A percentile compares a stretch with the other conserved stretches of the same genome.
Conservation (phyloP, 2,797 vertebrate species). For the Numenius phaeopus region DNA sequence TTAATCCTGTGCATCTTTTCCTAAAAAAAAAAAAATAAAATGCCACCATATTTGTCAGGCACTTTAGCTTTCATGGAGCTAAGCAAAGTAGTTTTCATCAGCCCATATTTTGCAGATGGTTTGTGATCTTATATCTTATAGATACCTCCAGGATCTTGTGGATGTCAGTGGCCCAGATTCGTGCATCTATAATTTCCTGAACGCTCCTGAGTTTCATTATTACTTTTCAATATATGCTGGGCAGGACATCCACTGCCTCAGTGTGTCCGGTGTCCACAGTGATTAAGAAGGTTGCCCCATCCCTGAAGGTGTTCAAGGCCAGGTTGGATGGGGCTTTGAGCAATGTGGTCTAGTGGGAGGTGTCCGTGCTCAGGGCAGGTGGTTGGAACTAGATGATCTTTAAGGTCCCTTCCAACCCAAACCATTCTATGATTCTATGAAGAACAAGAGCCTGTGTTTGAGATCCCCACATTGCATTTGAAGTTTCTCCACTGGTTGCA, state of each 20-base stretch:
- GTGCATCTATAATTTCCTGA: background rate
- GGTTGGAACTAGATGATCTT: background rate
- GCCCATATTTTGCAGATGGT: background rate
- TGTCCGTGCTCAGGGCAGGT: too few relatives aligned
- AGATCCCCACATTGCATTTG: fast-evolving
- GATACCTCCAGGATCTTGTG: background rate
- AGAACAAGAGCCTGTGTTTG: background rate
- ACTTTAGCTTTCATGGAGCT: background rate
- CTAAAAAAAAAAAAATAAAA: background rate
- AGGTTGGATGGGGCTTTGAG: background rate
- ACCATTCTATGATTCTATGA: background rate
- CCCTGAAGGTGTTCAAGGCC: background rate
- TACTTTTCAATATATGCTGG: background rate
- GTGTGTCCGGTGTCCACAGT: background rate
- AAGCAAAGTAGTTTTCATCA: background rate
- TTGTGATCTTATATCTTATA: background rate
- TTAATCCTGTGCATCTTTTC: background rate
- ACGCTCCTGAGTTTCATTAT: background rate
- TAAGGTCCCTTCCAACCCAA: background rate
- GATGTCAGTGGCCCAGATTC: background rate
- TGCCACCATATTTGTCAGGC: background rate
- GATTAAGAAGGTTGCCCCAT: background rate
- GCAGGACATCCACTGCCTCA: background rate
- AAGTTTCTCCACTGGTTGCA: background rate
- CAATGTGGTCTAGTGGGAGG: background rate